A percentile compares a stretch with the other conserved stretches of the same genome.
These are phyloP conservation scores for Dicroscelio sp. DNA, from an alignment of 2,888 invertebrate genomes.

Conservation along the genomic window DNA sequence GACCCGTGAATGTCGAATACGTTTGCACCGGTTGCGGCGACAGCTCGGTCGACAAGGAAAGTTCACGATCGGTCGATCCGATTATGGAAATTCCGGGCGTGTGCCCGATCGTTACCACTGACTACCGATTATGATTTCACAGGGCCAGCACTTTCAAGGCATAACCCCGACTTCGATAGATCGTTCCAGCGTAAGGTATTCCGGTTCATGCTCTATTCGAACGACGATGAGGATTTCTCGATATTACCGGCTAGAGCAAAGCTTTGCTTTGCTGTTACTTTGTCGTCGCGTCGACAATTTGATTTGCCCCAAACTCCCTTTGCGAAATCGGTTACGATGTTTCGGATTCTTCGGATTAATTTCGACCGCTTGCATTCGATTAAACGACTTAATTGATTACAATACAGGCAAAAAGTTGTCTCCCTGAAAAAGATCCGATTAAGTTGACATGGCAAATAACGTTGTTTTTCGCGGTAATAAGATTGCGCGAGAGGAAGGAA, in stretches of 20 bases:
- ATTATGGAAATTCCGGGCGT: slow-evolving; percentile 89
- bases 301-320: slow-evolving; percentile 33
- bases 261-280: slow-evolving; percentile 69
- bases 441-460: no score
- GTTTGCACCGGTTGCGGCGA: slow-evolving; percentile 90
- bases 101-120: slow-evolving; percentile 85
- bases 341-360: slow-evolving; percentile 65
- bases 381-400: slow-evolving; percentile 48
- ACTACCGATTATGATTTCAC: slow-evolving; percentile 82
- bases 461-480: no score
- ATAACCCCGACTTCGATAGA: slow-evolving; percentile 65
- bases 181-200: slow-evolving; percentile 72
- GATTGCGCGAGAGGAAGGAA: no score
- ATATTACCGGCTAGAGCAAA: slow-evolving; percentile 60
- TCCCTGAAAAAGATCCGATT: background rate
- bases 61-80: slow-evolving; percentile 89
- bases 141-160: slow-evolving; percentile 57
- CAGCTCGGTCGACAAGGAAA: slow-evolving; percentile 90
- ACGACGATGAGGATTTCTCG: slow-evolving; percentile 79
- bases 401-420: background rate
- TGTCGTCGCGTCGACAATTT: slow-evolving; percentile 67
- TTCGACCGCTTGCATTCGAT: slow-evolving; percentile 37
- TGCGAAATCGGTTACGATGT: slow-evolving; percentile 38
- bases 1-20: slow-evolving; percentile 90
- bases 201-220: slow-evolving; percentile 75